These are phyloP conservation scores for Ophthalmotilapia sp. DNA, from an alignment of 2,113 vertebrate species.

Conservation along the genomic window DNA sequence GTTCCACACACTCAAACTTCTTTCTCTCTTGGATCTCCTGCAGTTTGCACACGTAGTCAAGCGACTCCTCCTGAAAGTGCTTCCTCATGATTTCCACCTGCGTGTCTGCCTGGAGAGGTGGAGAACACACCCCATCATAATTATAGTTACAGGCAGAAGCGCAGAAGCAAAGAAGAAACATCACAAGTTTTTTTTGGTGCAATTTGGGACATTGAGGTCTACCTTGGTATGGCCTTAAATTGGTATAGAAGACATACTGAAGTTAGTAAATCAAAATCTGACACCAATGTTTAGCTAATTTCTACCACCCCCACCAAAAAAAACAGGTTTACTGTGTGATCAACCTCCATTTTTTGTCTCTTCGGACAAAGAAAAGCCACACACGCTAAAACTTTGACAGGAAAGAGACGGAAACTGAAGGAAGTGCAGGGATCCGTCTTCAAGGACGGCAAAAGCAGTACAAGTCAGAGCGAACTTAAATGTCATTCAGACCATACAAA, in stretches of 20 bases:
- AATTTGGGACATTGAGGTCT: not conserved
- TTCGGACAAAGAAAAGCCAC: not conserved
- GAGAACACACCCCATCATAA: constrained; percentile 13
- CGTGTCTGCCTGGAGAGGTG: constrained; percentile 78
- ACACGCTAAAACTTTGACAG: not conserved
- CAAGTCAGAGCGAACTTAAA: not conserved
- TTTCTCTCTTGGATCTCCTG: constrained; percentile 98
- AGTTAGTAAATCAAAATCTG: not conserved
- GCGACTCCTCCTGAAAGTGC: constrained; percentile 92
- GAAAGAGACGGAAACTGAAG: not conserved
- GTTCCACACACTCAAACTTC: constrained; percentile 98
- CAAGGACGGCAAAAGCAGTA: not conserved
- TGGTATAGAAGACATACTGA: not conserved
- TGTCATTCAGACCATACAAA: not conserved
- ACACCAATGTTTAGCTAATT: not conserved
- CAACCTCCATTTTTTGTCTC: not conserved
- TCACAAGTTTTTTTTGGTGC: not conserved
- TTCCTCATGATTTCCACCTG: constrained; percentile 86
- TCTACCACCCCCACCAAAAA: not conserved
- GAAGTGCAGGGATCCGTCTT: not conserved
- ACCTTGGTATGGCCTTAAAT: not conserved
- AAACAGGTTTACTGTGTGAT: not conserved
- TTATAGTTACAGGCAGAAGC: not conserved
- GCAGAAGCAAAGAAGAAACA: not conserved
- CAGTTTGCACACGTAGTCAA: constrained; percentile 92